Evolutionary conservation across 2,113 vertebrate genomes (phyloP).

Genomic region (Gallinago undulata): DNA sequence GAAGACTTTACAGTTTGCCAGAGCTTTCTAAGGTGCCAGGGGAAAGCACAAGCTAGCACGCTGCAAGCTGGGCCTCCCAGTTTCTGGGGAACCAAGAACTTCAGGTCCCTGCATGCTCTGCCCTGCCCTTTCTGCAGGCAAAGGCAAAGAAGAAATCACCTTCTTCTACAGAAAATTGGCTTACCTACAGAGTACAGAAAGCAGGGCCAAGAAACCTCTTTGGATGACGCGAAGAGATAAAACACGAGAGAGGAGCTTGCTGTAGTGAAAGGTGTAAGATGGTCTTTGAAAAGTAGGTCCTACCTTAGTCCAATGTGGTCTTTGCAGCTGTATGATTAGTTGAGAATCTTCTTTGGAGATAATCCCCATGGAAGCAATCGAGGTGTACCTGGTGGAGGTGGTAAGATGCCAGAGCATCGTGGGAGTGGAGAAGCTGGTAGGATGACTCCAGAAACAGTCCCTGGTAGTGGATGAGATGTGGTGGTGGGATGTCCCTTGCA

Average conservation of each 20-base stretch:
- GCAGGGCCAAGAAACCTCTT: not conserved
- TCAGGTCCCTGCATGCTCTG: not conserved
- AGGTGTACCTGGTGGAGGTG: constrained; percentile 66
- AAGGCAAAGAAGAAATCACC: not conserved
- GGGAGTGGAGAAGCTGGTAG: constrained; percentile 60
- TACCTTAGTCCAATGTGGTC: constrained; percentile 89
- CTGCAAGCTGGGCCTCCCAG: rapidly evolving
- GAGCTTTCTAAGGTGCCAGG: not conserved
- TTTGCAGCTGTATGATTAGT: constrained; percentile 81
- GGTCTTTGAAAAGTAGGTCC: not conserved
- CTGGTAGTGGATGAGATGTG: constrained; percentile 32
- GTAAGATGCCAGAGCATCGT: constrained; percentile 59
- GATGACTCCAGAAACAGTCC: not conserved
- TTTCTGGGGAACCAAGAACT: not conserved
- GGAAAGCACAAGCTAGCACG: not conserved
- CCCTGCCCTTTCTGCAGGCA: not conserved
- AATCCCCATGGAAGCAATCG: constrained; percentile 78
- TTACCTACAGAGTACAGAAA: not conserved
- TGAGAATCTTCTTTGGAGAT: constrained; percentile 82
- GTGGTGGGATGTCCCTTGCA: not conserved
- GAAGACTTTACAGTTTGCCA: not conserved
- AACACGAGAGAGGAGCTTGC: not conserved
- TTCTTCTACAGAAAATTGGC: not conserved
- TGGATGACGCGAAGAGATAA: not conserved
- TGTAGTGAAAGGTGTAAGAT: not conserved